A percentile compares a stretch with the other conserved stretches of the same genome.
These are phyloP conservation scores for Balaenoptera acutorostrata DNA, from an alignment of 2,113 vertebrate species.

Conservation along the genomic window DNA sequence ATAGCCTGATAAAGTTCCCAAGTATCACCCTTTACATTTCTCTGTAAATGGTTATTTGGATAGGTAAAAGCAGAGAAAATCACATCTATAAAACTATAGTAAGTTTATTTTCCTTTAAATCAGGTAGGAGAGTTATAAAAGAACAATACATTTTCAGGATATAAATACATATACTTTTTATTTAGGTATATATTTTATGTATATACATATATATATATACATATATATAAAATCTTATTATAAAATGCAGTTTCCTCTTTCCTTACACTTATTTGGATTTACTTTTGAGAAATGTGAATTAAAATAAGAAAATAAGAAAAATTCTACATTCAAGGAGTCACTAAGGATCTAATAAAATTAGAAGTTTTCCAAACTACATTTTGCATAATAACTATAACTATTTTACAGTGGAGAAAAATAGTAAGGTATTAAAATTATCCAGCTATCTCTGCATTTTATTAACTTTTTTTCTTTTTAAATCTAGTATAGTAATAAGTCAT, in stretches of 20 bases:
- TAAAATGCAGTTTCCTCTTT: background rate
- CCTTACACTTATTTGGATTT: background rate
- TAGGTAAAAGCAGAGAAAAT: background rate
- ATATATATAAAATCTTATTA: background rate
- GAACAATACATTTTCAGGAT: background rate
- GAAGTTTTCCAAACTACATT: background rate
- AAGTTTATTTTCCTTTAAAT: background rate
- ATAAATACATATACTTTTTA: background rate
- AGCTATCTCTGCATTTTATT: background rate
- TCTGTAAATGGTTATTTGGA: background rate
- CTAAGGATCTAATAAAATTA: background rate
- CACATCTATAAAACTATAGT: background rate
- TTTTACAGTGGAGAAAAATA: background rate
- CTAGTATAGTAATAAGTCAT: background rate
- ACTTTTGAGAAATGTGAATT: background rate
- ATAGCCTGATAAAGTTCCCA: background rate
- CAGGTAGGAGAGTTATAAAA: background rate
- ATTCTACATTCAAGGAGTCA: background rate
- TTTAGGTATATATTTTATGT: background rate
- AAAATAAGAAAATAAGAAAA: background rate
- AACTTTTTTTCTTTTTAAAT: background rate
- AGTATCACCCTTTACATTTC: accelerated
- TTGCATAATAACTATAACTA: background rate
- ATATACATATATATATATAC: background rate
- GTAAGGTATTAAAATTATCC: background rate